phyloP scores from a whole-genome alignment of 2,888 invertebrate genomes.

The Apamea sordens region DNA sequence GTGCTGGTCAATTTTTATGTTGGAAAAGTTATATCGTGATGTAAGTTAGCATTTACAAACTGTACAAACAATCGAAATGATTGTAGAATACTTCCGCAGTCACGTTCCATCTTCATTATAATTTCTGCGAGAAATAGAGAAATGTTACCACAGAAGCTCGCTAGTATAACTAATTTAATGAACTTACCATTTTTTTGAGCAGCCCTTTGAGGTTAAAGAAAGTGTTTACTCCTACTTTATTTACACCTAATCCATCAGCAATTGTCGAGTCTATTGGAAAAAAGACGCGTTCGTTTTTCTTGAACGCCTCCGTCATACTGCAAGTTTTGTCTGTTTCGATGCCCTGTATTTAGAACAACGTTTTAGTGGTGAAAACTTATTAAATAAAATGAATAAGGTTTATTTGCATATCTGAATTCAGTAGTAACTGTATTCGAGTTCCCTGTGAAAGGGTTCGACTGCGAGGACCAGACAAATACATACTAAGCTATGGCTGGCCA shows the following conservation, averaged over 20 bases:
- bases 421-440: background rate
- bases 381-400: background rate
- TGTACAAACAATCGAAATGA: background rate
- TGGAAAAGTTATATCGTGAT: background rate
- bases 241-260: conserved; percentile 94
- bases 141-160: background rate
- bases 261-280: conserved; percentile 92
- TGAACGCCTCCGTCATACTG: conserved; percentile 84
- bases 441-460: background rate
- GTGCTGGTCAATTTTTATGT: too few species aligned
- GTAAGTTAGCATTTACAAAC: background rate
- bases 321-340: conserved; percentile 83
- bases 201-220: conserved; percentile 82
- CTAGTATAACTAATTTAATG: too few species aligned
- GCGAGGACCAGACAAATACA: background rate
- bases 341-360: conserved; percentile 73
- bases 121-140: background rate
- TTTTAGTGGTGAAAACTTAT: background rate
- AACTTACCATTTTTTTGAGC: conserved; percentile 84
- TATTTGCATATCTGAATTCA: background rate
- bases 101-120: background rate
- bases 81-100: background rate
- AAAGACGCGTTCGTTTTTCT: conserved; percentile 92
- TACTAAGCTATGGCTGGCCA: background rate
- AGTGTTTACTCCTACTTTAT: conserved; percentile 83